Evolutionary conservation across 1,140 invertebrate genomes (phyloP), one percentile per base, ranked within the genome.

Genomic region (Zaprionus nigranus): DNA sequence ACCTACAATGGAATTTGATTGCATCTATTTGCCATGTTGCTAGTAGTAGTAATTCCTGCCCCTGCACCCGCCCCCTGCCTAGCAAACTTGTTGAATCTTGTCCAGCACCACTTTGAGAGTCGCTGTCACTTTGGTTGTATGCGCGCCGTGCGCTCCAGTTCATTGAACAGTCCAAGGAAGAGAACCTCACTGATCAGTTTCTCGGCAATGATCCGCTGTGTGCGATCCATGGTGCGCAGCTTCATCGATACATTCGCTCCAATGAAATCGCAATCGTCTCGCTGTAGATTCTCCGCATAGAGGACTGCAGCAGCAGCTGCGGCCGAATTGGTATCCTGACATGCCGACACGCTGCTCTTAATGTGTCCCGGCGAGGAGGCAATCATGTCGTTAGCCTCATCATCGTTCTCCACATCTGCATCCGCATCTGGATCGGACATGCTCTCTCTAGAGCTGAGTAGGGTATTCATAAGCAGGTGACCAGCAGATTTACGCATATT

Each of bases 101-200:
- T n/a, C 49, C 67, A 58, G 85, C 85, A 81, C 74, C 85, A 81
- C 74, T 88, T 78, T 22, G 62, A 66, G 13, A 78, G 61, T 43
- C 79, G 76, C 79, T 82, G 88, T 92, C 91, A 92, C 88, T 92
- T 92, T 71, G 91, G 91, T 80, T 88, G 91, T 2, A 92, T 92
- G 24, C 83, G 75, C 6, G 91, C 91, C 2, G 79, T 85, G 2
- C 91, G 78, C 30, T 92, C 91, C 64, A 92, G 75, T 56, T 92
- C 91, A 38, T 91, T 92, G 58, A 93, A 93, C 28, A 93, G 92
- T 1, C 93, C 93, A 70, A 93, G 92, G 79, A 92, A 93, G 58
- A 93, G 82, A 46, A 93, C 88, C 73, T 93, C 92, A 30, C 92
- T 88, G 49, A 93, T 93, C 3, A 93, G 81, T 65, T 93, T 93